phyloP scores from a whole-genome alignment of 2,113 vertebrate genomes.

The Oreamnos americanus region DNA sequence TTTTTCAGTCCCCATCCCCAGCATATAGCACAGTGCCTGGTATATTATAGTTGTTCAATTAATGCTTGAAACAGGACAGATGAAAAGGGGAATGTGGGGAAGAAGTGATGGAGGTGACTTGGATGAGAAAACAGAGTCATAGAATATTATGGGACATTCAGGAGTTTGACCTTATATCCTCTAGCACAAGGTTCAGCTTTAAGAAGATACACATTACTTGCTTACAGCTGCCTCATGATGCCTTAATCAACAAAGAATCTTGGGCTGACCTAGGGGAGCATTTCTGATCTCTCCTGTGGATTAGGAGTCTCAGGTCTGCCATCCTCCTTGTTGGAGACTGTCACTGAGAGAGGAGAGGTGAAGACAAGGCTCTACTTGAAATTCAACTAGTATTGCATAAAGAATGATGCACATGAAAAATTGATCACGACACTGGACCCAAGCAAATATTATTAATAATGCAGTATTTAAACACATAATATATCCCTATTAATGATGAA shows the following conservation, averaged over 20 bases:
- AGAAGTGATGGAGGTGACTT: not conserved
- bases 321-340: not conserved
- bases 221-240: not conserved
- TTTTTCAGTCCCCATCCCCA: not conserved
- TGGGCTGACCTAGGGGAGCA: not conserved
- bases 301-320: not conserved
- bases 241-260: not conserved
- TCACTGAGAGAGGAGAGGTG: constrained; percentile 36
- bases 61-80: not conserved
- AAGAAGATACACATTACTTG: not conserved
- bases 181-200: not conserved
- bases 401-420: constrained; percentile 72
- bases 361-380: constrained; percentile 61
- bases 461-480: constrained; percentile 64
- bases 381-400: constrained; percentile 53
- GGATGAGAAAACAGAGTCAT: not conserved
- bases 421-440: constrained; percentile 51
- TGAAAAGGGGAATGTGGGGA: not conserved
- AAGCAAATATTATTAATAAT: constrained; percentile 75
- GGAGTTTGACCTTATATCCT: not conserved
- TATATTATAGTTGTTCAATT: not conserved
- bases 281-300: not conserved
- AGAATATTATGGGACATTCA: not conserved
- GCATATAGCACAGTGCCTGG: not conserved
- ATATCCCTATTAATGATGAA: constrained; percentile 55